Evolutionary conservation across 2,888 invertebrate species (phyloP), one percentile per base, ranked within the genome.

Genomic region (Capitulum mitella): DNA sequence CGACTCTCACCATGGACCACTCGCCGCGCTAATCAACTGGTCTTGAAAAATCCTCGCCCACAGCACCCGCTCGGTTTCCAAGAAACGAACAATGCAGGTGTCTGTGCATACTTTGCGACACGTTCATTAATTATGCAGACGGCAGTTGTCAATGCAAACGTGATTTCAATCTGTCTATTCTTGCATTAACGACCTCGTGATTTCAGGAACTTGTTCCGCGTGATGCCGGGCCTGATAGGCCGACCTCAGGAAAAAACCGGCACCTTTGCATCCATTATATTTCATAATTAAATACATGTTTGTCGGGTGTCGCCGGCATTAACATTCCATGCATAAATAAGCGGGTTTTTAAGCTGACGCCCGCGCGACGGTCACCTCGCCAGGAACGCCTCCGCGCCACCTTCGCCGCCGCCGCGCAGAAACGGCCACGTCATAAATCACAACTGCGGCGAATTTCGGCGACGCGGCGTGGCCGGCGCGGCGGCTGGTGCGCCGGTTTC

Each of bases 171-270:
- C 58, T 58, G n/a, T 19, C 22, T 22, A 29, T 58, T 29, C n/a
- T 29, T 51, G 29, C 58, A 29, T 58, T 58, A 58, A 58, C 58
- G 58, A 58, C 58, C n/a, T 58, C 58, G 58, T 58, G 58, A 58
- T 58, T 58, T 29, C 58, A 58, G 58, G 58, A 26, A n/a, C 58
- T 58, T 58, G 58, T 58, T 58, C 29, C 1, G 10, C 10, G 29
- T 14, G 58, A 58, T 58, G n/a, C 10, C 58, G n/a, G 58, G 10
- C 58, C 58, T 10, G 58, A 58, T 58, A 58, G 29, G 19, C n/a
- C 29, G 58, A 6, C 14, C 29, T 19, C 29, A n/a, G n/a, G n/a
- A 58, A 58, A 58, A 58, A 58, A 58, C 58, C 58, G 3, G 58
- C 58, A 58, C 58, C 58, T n/a, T 58, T 58, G 58, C n/a, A 58